Conservation (phyloP, 2,113 vertebrate species). For the Cepphus grylle region DNA sequence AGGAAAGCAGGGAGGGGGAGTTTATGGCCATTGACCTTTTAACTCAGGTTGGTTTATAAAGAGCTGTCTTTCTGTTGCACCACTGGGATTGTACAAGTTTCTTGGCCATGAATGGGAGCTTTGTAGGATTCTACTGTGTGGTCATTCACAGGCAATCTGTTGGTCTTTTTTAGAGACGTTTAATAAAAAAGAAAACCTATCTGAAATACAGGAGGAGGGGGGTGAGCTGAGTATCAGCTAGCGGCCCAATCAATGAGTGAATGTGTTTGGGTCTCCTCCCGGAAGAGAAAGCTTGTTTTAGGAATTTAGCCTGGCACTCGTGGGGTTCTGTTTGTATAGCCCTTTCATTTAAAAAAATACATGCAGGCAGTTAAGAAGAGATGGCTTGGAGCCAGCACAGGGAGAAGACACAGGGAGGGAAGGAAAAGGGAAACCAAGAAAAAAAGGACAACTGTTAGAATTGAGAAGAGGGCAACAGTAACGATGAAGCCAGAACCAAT, state of each 20-base stretch:
- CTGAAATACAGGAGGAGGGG: conserved; percentile 38
- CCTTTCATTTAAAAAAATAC: conserved; percentile 50
- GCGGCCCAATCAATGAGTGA: conserved; percentile 53
- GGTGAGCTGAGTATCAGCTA: conserved; percentile 59
- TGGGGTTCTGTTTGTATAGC: conserved; percentile 33
- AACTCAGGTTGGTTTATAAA: conserved; percentile 67
- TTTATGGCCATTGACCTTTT: conserved; percentile 70
- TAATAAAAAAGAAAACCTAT: conserved; percentile 63
- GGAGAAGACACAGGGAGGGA: conserved; percentile 12
- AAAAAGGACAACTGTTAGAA: background rate
- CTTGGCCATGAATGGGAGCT: conserved; percentile 70
- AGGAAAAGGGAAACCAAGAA: background rate
- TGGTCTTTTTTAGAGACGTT: conserved; percentile 63
- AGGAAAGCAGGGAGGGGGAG: conserved; percentile 43
- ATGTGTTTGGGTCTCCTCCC: conserved; percentile 52
- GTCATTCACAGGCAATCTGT: conserved; percentile 73
- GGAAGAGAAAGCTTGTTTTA: conserved; percentile 62
- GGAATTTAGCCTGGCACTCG: conserved; percentile 40
- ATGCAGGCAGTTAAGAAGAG: conserved; percentile 16
- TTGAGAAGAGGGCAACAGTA: background rate
- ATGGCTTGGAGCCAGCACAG: background rate
- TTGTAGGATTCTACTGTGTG: conserved; percentile 72
- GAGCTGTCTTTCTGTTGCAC: conserved; percentile 65
- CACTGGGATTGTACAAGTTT: conserved; percentile 61
- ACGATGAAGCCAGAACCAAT: background rate